Evolutionary conservation across 2,113 vertebrate species (phyloP).

Genomic region (Misgurnus mizolepis): DNA sequence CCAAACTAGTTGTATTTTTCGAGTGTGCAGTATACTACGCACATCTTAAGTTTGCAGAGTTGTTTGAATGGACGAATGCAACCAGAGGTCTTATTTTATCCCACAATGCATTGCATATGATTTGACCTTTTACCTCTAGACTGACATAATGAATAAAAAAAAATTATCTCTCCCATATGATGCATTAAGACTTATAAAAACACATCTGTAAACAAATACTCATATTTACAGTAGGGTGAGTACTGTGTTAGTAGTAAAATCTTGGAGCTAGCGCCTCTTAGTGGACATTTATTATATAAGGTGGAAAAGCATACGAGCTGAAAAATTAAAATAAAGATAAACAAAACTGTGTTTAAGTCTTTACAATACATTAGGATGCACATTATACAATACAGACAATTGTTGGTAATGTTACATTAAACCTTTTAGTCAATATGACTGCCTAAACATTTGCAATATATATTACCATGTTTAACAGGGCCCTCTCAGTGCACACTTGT

Average conservation of each 20-base stretch:
- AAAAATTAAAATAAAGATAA: not conserved
- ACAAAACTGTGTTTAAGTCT: conserved; percentile 10
- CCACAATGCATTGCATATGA: too few species aligned
- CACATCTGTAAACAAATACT: too few species aligned
- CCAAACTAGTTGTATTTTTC: too few species aligned
- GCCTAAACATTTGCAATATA: not conserved
- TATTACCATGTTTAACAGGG: not conserved
- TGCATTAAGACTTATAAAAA: too few species aligned
- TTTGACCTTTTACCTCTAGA: too few species aligned
- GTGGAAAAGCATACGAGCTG: not conserved
- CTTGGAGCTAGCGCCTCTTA: not conserved
- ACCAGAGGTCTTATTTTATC: too few species aligned
- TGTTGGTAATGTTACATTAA: not conserved
- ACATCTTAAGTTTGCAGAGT: too few species aligned
- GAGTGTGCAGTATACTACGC: too few species aligned
- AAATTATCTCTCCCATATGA: too few species aligned
- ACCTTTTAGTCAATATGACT: conserved; percentile 24
- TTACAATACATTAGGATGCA: conserved; percentile 33
- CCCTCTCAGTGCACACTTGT: not conserved
- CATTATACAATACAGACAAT: conserved; percentile 42
- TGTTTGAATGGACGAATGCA: too few species aligned
- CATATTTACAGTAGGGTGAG: too few species aligned
- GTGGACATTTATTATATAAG: not conserved
- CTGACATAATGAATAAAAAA: too few species aligned
- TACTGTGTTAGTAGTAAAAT: not conserved